Base-by-base conservation (phyloP, 2,113 vertebrate genomes). In the Microcebus murinus region DNA sequence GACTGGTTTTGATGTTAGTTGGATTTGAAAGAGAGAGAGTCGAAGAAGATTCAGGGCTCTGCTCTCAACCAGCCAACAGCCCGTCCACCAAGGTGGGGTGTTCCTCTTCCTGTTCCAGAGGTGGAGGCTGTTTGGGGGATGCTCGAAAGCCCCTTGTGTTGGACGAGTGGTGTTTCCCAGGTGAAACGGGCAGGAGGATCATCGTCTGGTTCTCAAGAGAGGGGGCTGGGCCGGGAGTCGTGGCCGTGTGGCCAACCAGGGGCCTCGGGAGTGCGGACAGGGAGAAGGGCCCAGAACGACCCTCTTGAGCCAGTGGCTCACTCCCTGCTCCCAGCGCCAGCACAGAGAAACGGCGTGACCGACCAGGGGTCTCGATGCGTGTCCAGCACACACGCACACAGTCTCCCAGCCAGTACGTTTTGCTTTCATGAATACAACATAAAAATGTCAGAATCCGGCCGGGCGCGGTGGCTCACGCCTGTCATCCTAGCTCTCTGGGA, bases 381-480 rank as follows among this genome's bases (percentile, higher is more conserved):
- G 12, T 21, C 50, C 1, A 4, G 6, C 2, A 4, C 29, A 55
- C 21, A 6, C 4, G 4, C 31, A 39, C 13, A 9, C 0, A 13
- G 10, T 15, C 68, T 36, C 34, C 23, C 39, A 27, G 31, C 50
- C 34, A 20, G 11, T 20, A 9, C 48, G 15, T 48, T 23, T 42
- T n/a, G 5, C 15, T 55, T 50, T 73, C 65, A 29, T 57, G 3
- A 87, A 36, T 27, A 36, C 18, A 52, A 29, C 36, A 23, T 59
- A 50, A 82, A 61, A 59, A 57, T 57, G 55, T 57, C 55, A 57
- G 55, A 57, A 57, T 57, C 55, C 20, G 2, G 45, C 42, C 45
- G 6, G 45, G 45, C 7, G 7, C 7, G 45, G 45, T 45, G 45
- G 45, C 45, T 45, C 45, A 45, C 45, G 45, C 45, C 45, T 45